Evolutionary conservation across 2,888 invertebrate species (phyloP), one percentile per base, ranked within the genome.

Genomic region (Mechanitis mazaeus): DNA sequence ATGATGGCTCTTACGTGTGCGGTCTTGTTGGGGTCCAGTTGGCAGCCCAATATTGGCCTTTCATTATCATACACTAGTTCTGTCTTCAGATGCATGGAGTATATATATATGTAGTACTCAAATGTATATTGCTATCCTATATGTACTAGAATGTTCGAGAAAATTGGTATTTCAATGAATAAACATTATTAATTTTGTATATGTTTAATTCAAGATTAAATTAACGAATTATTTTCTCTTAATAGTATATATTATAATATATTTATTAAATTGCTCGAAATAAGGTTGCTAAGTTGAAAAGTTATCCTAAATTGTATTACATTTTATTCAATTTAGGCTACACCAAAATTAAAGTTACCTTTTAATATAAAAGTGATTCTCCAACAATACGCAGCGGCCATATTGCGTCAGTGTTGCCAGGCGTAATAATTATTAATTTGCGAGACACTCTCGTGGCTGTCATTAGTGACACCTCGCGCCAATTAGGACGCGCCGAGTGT

Each of bases 391-490:
- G 71, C 70, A 80, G 80, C 85, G 77, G 86, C 87, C 85, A 87
- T 90, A 80, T 87, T 87, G 85, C 78, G 73, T 65, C 72, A 77
- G 85, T 87, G 88, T 86, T 87, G 81, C 87, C 87, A 88, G 81
- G 84, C 87, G 87, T 79, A 79, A 88, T 89, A 89, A 90, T 89
- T 88, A 89, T 85, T 88, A 89, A 88, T 89, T 87, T 85, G 85
- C 87, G 78, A 78, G 77, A 78, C 74, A 75, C 74, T 74, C 83
- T 82, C 76, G 78, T 77, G 74, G 75, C 74, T 84, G 81, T 88
- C 89, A 89, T 89, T 89, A 88, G 87, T 80, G 88, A 89, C 89
- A 89, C 90, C 89, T 89, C 87, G 79, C 85, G 81, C 90, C 89
- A 89, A 90, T 88, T 87, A 88, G 79, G 79, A 83, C 77, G 82